phyloP scores from a whole-genome alignment of 2,888 invertebrate genomes.

The Standfussiana lucernea region DNA sequence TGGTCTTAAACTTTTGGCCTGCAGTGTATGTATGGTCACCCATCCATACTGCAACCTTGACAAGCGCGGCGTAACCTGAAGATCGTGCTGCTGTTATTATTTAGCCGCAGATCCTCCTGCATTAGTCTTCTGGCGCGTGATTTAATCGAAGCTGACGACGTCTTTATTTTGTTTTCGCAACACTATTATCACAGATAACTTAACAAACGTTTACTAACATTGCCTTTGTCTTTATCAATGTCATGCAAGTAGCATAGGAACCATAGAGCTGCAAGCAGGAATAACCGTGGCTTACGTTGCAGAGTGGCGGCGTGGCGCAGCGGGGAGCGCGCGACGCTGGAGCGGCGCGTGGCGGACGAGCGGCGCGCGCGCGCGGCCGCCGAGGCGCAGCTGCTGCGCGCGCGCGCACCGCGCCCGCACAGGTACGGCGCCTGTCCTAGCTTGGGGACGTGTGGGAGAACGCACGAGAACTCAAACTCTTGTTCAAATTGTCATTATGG shows the following conservation, averaged over 20 bases:
- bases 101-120: not conserved
- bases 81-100: not conserved
- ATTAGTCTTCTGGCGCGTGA: not conserved
- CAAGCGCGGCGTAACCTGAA: too few relatives aligned
- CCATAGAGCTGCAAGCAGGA: not conserved
- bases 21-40: too few relatives aligned
- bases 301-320: conserved; percentile 90
- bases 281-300: not conserved
- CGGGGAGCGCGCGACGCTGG: conserved; percentile 93
- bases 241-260: not conserved
- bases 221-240: too few relatives aligned
- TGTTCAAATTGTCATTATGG: too few relatives aligned
- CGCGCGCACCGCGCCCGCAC: conserved; percentile 58
- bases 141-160: not conserved
- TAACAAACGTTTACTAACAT: not conserved
- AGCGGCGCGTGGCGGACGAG: conserved; percentile 96
- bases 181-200: not conserved
- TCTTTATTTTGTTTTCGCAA: not conserved
- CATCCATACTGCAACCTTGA: too few relatives aligned
- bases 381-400: conserved; percentile 93
- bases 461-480: too few relatives aligned
- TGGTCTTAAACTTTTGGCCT: too few relatives aligned
- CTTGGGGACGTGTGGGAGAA: too few relatives aligned
- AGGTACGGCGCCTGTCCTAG: not conserved
- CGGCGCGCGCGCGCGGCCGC: conserved; percentile 93